A percentile compares a stretch with the other conserved stretches of the same genome.
Evolutionary conservation across 2,797 vertebrate genomes (phyloP).

Genomic region (Diglossa cyanea): DNA sequence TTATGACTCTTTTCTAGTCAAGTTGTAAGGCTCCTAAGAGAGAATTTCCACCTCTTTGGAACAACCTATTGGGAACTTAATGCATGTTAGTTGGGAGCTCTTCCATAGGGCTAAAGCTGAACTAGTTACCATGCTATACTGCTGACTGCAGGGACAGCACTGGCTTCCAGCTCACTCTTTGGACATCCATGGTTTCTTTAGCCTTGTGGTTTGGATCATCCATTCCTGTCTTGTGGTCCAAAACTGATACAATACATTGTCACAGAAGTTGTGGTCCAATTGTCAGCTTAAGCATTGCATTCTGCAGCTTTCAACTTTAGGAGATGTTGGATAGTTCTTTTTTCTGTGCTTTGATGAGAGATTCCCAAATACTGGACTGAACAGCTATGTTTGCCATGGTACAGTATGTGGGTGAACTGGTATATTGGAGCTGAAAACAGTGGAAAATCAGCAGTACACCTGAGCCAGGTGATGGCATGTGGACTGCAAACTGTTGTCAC

Average conservation of each 20-base stretch:
- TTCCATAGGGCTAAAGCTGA: neutral
- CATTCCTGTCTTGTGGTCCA: fast-evolving
- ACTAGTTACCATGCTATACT: neutral
- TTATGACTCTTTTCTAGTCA: neutral
- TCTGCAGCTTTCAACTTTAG: neutral
- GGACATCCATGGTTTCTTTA: neutral
- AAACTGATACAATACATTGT: neutral
- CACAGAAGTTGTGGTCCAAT: neutral
- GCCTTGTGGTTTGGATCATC: neutral
- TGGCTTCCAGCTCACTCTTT: neutral
- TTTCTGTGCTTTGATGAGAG: neutral
- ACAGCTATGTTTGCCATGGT: fast-evolving
- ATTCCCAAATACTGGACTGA: neutral
- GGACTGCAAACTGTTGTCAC: neutral
- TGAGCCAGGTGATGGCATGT: neutral
- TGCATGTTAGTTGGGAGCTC: neutral
- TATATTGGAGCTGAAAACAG: neutral
- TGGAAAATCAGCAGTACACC: neutral
- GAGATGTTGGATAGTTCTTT: neutral
- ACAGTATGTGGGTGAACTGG: neutral
- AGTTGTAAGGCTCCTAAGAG: neutral
- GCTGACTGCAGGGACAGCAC: neutral
- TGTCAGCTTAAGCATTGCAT: neutral
- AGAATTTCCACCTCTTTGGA: neutral
- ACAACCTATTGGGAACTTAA: neutral